phyloP scores from a whole-genome alignment of 2,113 vertebrate genomes.

The Tragelaphus strepsiceros region DNA sequence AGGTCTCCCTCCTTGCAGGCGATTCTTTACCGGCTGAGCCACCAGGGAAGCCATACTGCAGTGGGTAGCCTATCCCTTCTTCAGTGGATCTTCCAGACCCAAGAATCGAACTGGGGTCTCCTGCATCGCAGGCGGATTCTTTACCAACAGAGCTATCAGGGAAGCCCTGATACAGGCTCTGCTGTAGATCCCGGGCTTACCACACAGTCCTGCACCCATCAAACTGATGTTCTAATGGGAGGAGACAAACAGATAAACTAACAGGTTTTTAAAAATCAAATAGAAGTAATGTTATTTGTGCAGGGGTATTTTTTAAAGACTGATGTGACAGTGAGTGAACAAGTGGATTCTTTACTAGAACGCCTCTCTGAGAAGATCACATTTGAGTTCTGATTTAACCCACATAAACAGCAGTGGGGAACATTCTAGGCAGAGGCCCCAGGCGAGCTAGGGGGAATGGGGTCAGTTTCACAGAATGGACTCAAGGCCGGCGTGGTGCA shows the following conservation, averaged over 20 bases:
- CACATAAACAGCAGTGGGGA: not conserved
- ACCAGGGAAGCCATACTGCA: not conserved
- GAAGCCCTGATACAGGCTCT: not conserved
- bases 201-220: not conserved
- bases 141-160: not conserved
- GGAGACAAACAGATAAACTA: not conserved
- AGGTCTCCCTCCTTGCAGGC: not conserved
- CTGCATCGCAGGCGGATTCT: not conserved
- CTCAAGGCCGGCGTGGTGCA: not conserved
- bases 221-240: not conserved
- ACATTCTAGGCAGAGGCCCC: not conserved
- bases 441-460: accelerated
- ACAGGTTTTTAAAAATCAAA: not conserved
- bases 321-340: not conserved
- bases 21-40: not conserved
- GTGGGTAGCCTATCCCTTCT: not conserved
- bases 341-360: not conserved
- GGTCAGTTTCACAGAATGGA: not conserved
- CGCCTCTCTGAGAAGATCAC: not conserved
- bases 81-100: not conserved
- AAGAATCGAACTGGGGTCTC: not conserved
- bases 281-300: not conserved
- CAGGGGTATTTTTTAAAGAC: not conserved
- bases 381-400: not conserved
- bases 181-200: not conserved